Conservation (phyloP, 2,888 invertebrate species). For the Celastrina argiolus region DNA sequence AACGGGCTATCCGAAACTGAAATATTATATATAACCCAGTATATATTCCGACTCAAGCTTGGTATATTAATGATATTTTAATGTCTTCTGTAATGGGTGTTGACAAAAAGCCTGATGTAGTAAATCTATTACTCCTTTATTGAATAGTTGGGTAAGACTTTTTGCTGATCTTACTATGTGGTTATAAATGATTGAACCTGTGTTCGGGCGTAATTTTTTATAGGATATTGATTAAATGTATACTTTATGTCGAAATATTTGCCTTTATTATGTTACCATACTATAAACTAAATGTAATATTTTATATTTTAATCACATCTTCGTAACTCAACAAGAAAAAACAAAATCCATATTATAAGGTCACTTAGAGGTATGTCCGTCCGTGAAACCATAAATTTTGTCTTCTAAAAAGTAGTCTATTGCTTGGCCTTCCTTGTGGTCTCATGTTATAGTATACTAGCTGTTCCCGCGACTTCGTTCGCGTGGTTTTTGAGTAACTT, state of each 20-base stretch:
- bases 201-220: not conserved
- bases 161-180: not conserved
- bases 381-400: too few species aligned
- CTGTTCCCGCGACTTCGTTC: too few species aligned
- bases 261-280: not conserved
- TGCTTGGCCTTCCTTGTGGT: too few species aligned
- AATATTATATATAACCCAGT: not conserved
- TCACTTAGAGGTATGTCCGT: too few species aligned
- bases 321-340: too few species aligned
- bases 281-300: too few species aligned
- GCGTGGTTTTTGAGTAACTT: too few species aligned
- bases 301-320: too few species aligned
- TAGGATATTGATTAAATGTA: not conserved
- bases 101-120: slow-evolving; percentile 3
- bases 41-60: not conserved
- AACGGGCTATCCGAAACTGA: not conserved
- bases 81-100: slow-evolving; percentile 18
- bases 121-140: slow-evolving; percentile 19
- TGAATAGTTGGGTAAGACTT: slow-evolving; percentile 16
- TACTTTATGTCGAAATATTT: not conserved
- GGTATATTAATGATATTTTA: slow-evolving; percentile 13
- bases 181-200: not conserved
- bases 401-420: too few species aligned
- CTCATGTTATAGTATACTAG: too few species aligned
- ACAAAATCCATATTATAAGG: too few species aligned